Percentiles rank a stretch among this genome's conserved stretches.
These are phyloP conservation scores for Buathra laborator DNA, from an alignment of 2,888 invertebrate species.

Conservation along the genomic window DNA sequence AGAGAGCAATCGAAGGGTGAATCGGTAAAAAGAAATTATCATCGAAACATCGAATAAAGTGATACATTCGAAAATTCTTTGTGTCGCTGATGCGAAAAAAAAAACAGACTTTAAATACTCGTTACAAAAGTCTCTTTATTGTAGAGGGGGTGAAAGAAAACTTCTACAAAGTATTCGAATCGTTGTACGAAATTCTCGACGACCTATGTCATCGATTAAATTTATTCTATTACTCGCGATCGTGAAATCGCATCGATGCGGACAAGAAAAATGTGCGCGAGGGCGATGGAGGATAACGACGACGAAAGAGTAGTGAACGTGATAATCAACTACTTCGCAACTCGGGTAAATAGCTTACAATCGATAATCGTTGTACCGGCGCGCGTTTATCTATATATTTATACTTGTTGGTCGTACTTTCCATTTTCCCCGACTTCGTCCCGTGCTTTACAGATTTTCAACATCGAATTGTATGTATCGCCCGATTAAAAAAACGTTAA, in stretches of 20 bases:
- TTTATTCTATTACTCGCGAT: constrained; percentile 26
- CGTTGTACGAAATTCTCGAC: not conserved
- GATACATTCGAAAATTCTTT: not conserved
- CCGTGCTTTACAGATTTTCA: not conserved
- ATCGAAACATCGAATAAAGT: not conserved
- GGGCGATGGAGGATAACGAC: constrained; percentile 79
- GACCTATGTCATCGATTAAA: constrained; percentile 58
- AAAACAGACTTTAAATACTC: not conserved
- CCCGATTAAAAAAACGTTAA: too few species aligned
- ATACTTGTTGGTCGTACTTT: constrained; percentile 4
- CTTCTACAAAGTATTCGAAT: not conserved
- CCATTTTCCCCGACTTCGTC: not conserved
- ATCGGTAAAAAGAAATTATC: not conserved
- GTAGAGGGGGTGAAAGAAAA: not conserved
- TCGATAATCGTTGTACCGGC: constrained; percentile 6
- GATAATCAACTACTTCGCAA: constrained; percentile 81
- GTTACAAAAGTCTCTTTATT: not conserved
- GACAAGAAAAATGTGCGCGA: constrained; percentile 78
- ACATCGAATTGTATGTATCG: too few species aligned
- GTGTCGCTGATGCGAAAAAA: not conserved
- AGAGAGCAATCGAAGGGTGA: not conserved
- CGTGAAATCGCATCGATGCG: constrained; percentile 67
- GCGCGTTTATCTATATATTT: not conserved
- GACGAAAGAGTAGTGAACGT: constrained; percentile 80
- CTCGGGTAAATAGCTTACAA: constrained; percentile 78